phyloP scores from a whole-genome alignment of 2,113 vertebrate species.

The Gobio gobio region DNA sequence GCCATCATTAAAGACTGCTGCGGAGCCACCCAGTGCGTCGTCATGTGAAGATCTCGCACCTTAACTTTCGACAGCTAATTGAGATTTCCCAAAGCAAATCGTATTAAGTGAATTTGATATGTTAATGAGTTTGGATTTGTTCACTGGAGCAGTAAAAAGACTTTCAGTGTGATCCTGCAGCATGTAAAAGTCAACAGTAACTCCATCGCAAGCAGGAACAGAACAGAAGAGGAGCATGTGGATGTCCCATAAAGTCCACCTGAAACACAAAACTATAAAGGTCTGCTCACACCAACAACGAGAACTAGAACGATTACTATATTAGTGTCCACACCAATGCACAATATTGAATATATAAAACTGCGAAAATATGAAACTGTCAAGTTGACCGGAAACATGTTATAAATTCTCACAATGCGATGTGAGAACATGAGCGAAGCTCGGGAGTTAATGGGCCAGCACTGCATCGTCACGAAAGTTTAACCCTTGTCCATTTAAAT shows the following conservation, averaged over 20 bases:
- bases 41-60: constrained; percentile 83
- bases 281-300: too few species aligned
- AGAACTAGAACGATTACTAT: too few species aligned
- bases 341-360: too few species aligned
- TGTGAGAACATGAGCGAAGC: too few species aligned
- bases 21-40: constrained; percentile 87
- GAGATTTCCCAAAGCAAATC: neutral
- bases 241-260: neutral
- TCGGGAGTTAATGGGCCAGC: too few species aligned
- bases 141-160: neutral
- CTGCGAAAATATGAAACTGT: too few species aligned
- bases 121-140: neutral
- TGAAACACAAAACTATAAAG: neutral
- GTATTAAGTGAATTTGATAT: neutral
- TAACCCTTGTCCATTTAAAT: too few species aligned
- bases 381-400: too few species aligned
- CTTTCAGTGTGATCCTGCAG: constrained; percentile 1
- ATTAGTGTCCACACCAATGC: too few species aligned
- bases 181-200: neutral
- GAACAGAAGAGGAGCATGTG: neutral
- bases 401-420: too few species aligned
- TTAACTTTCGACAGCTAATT: too few species aligned
- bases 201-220: neutral
- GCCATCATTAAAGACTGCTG: constrained; percentile 98
- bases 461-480: too few species aligned